These are phyloP conservation scores for Halcyon chelicuti DNA, from an alignment of 2,797 vertebrate genomes.

Conservation along the genomic window DNA sequence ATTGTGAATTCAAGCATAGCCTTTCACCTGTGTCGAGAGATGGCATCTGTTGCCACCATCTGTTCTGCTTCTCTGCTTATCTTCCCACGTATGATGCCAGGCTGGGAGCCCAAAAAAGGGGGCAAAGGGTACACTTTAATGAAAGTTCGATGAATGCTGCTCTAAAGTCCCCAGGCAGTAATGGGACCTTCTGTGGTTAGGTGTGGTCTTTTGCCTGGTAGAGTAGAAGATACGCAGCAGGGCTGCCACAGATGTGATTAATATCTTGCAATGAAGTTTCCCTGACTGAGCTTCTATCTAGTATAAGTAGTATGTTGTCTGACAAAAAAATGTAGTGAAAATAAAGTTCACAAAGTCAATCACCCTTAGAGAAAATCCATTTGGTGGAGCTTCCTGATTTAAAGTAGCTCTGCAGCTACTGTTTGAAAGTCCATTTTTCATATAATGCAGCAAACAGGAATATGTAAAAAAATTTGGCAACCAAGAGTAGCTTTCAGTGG, in stretches of 20 bases:
- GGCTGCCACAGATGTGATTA: not conserved
- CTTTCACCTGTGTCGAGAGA: not conserved
- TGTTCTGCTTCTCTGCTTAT: slow-evolving; percentile 15
- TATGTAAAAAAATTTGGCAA: not conserved
- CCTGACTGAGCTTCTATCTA: not conserved
- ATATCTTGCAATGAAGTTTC: not conserved
- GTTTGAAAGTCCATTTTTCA: not conserved
- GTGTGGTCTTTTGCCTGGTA: not conserved
- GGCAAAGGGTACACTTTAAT: not conserved
- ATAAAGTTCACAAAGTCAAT: not conserved
- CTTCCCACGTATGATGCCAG: not conserved
- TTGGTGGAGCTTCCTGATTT: not conserved
- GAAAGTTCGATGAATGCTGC: not conserved
- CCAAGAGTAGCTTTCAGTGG: not conserved
- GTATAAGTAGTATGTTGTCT: not conserved
- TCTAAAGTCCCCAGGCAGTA: not conserved
- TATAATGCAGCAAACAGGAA: not conserved
- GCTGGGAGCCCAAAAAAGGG: not conserved
- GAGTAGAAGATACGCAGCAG: not conserved
- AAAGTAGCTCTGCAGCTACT: not conserved
- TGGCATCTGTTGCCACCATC: slow-evolving; percentile 35
- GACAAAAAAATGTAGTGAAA: not conserved
- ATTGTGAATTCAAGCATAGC: not conserved
- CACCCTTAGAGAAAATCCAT: not conserved
- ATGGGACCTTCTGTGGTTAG: not conserved